Percentiles rank a stretch among this genome's conserved stretches.
phyloP scores from a whole-genome alignment of 2,113 vertebrate species.

The Tragelaphus scriptus region DNA sequence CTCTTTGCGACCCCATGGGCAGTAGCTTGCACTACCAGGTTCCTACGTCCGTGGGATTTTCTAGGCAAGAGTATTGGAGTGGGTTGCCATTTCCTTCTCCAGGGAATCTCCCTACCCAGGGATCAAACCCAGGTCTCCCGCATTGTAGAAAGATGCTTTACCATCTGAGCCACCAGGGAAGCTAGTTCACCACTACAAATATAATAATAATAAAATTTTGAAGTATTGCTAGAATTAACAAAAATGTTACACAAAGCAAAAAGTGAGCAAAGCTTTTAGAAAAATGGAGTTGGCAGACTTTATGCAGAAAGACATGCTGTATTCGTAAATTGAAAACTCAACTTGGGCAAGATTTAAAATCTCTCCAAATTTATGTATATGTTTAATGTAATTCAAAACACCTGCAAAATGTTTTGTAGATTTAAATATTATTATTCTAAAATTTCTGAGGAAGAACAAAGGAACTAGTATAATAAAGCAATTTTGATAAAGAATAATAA shows the following conservation, averaged over 20 bases:
- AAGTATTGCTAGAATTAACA: neutral
- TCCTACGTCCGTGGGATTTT: no score
- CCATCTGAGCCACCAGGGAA: no score
- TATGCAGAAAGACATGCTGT: neutral
- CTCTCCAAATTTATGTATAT: neutral
- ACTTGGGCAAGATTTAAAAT: neutral
- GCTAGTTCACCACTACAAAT: neutral
- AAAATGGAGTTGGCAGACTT: neutral
- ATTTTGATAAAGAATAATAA: neutral
- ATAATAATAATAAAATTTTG: neutral
- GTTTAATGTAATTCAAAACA: neutral
- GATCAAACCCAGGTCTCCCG: no score
- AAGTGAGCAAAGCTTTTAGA: neutral
- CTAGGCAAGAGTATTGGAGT: no score
- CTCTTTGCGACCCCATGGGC: no score
- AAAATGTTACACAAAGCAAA: neutral
- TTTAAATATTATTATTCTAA: neutral
- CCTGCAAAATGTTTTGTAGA: neutral
- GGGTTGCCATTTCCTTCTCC: no score
- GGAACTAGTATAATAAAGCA: neutral
- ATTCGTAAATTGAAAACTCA: neutral
- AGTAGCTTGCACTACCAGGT: no score
- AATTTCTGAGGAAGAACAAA: neutral
- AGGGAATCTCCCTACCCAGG: no score
- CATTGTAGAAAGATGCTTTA: no score